Base-by-base conservation (phyloP, 2,888 invertebrate genomes). In the Charanyca ferruginea region DNA sequence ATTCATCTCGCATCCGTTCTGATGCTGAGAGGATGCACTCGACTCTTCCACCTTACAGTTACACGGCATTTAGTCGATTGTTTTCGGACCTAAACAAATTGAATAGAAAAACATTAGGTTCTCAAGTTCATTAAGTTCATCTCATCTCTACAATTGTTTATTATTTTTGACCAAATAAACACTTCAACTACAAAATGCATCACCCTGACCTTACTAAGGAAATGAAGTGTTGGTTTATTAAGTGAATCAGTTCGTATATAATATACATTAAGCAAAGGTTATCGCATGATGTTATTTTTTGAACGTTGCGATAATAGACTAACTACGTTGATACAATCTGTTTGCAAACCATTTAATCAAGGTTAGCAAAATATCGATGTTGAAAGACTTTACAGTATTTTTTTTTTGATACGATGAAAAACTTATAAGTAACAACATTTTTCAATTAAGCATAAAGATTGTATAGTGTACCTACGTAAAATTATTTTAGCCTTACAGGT, bases 51-150 rank as follows among this genome's bases (percentile, higher is more conserved):
- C 77, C 52, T 87, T 80, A 73, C 92, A 91, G 79, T 90, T 89
- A 80, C 90, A 90, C 71, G 90, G 91, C 91, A 92, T 92, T 66
- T 72, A 47, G 53, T 70, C 60, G 67, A 66, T 38, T 69, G 22
- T 18, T 18, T 55, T 55, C 35, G 8, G 16, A 23, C 32, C 48
- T 73, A 70, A 11, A 1, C 8, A 4, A 62, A 48, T 13, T 8
- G 41, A 53, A 62, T 62, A 49, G 53, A 55, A 58, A 42, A 63
- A 49, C 6, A 18, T n/a, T n/a, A n/a, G n/a, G n/a, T n/a, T n/a
- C n/a, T n/a, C n/a, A n/a, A n/a, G n/a, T n/a, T n/a, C n/a, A n/a
- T 0, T 9, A 13, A 38, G 32, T 38, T n/a, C n/a, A n/a, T n/a
- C n/a, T n/a, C 11, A 23, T 16, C 3, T 18, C 3, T 6, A 22